These are phyloP conservation scores for Diloba caeruleocephala DNA, from an alignment of 2,888 invertebrate genomes.

Conservation along the genomic window DNA sequence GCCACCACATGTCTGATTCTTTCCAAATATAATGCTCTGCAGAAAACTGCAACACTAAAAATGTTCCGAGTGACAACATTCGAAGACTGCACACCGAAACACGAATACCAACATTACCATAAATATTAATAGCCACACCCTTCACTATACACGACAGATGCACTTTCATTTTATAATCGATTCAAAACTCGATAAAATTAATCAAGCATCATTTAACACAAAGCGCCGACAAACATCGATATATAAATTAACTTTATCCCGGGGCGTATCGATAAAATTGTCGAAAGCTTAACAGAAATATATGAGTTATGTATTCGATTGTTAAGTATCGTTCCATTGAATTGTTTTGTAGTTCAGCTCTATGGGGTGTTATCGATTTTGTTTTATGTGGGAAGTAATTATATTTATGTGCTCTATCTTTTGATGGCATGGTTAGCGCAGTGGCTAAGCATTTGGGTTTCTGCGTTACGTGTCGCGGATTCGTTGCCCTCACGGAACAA, in stretches of 20 bases:
- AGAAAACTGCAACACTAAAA: too few relatives aligned
- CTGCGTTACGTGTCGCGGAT: too few relatives aligned
- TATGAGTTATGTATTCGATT: conserved; percentile 59
- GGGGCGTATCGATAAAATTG: conserved; percentile 59
- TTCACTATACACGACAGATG: conserved; percentile 67
- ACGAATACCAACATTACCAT: conserved; percentile 58
- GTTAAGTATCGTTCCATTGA: conserved; percentile 54
- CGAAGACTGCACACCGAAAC: conserved; percentile 1
- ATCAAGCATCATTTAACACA: conserved; percentile 62
- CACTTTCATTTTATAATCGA: conserved; percentile 60
- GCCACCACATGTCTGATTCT: too few relatives aligned
- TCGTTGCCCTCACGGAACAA: too few relatives aligned
- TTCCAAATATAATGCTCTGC: too few relatives aligned
- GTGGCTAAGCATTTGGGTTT: too few relatives aligned
- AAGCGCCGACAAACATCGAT: conserved; percentile 59
- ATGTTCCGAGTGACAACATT: too few relatives aligned
- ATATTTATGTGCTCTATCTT: conserved; percentile 10
- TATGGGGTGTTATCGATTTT: conserved; percentile 41
- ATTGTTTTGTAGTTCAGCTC: conserved; percentile 49
- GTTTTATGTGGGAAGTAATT: conserved; percentile 36
- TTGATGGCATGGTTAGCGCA: too few relatives aligned
- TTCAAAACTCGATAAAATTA: conserved; percentile 60
- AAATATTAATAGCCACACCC: conserved; percentile 53
- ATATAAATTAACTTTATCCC: conserved; percentile 60
- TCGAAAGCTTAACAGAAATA: conserved; percentile 62